Evolutionary conservation across 2,113 vertebrate species (phyloP), one percentile per base, ranked within the genome.

Genomic region (Emydura subglobosa): DNA sequence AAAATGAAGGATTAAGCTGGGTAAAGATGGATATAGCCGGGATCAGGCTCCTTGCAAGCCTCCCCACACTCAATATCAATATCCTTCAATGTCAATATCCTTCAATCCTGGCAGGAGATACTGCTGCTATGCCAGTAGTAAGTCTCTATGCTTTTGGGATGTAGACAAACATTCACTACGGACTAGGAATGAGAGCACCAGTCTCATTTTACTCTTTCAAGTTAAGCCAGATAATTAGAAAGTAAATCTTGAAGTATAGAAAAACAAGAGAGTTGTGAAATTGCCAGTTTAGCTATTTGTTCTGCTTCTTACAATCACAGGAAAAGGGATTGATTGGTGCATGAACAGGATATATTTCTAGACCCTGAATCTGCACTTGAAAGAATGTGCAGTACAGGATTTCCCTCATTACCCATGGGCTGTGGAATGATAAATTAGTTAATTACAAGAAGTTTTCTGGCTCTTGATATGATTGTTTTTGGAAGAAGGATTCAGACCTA

Each of bases 381-480:
- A 97, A 97, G 61, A 97, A 50, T 88, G 86, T 29, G 53, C 17
- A 53, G 82, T 34, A 92, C 89, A 94, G 84, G 84, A 92, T 92
- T 97, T 97, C 85, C 86, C 87, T 95, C 78, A 88, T 90, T 92
- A 82, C 65, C 85, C 51, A 53, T 39, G 86, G 95, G 91, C 54
- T 16, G 7, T 6, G 31, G 85, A 78, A 87, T 2, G 68, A 95
- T n/a, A 82, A 84, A 89, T 53, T 93, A 9, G 91, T 96, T 97
- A 95, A 96, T 92, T 95, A 92, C 87, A 96, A 82, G 72, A 95
- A 42, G 42, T 86, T 79, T 93, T 94, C 93, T 97, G 87, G 72
- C 54, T 97, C 83, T 89, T 90, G 78, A 17, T 55, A 10, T 39
- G 83, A 44, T 90, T 94, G 53, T n/a, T 95, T 57, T 96, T 94